These are phyloP conservation scores for Darevskia nairensis DNA, from an alignment of 2,797 vertebrate species.

Conservation along the genomic window DNA sequence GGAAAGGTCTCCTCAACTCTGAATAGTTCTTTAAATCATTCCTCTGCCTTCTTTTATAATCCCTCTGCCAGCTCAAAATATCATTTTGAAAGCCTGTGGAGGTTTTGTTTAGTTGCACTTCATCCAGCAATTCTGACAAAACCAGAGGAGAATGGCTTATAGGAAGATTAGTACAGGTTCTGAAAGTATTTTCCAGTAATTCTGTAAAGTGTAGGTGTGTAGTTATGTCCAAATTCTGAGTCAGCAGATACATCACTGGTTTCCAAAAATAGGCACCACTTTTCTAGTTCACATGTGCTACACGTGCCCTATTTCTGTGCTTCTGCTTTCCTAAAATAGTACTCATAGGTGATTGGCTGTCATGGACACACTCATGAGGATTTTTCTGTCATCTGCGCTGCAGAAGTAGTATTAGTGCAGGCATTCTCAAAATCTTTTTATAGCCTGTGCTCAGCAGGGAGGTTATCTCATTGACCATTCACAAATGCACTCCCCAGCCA, in stretches of 20 bases:
- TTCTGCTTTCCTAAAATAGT: slow-evolving; percentile 65
- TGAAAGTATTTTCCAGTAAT: slow-evolving; percentile 39
- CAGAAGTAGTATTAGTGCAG: slow-evolving; percentile 30
- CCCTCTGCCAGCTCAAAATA: not conserved
- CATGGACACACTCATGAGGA: slow-evolving; percentile 46
- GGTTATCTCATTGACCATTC: slow-evolving; percentile 53
- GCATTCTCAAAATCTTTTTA: slow-evolving; percentile 45
- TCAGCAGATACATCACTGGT: slow-evolving; percentile 67
- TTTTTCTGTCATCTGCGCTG: slow-evolving; percentile 20
- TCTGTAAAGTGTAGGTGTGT: slow-evolving; percentile 37
- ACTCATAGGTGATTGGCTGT: slow-evolving; percentile 33
- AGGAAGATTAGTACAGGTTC: slow-evolving; percentile 37
- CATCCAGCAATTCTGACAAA: not conserved
- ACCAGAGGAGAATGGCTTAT: not conserved
- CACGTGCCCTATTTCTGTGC: slow-evolving; percentile 61
- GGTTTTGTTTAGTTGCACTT: slow-evolving; percentile 10
- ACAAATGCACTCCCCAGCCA: slow-evolving; percentile 49
- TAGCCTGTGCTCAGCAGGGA: slow-evolving; percentile 2
- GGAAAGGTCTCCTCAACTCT: not conserved
- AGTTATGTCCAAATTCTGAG: slow-evolving; percentile 60
- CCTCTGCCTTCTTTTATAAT: not conserved
- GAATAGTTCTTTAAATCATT: not conserved
- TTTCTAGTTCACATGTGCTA: slow-evolving; percentile 64
- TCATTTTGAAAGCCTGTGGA: not conserved
- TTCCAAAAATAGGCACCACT: slow-evolving; percentile 66